phyloP scores from a whole-genome alignment of 2,113 vertebrate species.

The Phylloscopus whistleri region DNA sequence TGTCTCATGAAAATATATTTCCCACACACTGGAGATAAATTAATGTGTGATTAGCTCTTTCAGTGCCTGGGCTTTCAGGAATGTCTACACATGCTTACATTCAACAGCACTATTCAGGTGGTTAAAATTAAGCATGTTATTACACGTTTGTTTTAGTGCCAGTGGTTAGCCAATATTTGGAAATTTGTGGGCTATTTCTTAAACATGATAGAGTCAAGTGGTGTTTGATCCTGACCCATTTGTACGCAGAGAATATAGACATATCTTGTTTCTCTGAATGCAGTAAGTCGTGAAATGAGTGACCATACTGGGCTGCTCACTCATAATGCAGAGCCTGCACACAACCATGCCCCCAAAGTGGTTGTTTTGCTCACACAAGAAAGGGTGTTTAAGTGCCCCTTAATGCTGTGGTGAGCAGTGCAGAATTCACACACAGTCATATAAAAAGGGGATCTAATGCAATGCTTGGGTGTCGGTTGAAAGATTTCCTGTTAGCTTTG shows the following conservation, averaged over 20 bases:
- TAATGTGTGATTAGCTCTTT: background rate
- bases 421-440: background rate
- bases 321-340: background rate
- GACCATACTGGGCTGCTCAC: background rate
- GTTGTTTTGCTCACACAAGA: background rate
- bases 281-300: background rate
- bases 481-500: background rate
- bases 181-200: background rate
- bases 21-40: background rate
- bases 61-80: background rate
- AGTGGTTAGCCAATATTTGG: constrained; percentile 10
- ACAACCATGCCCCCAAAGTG: background rate
- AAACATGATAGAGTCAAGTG: background rate
- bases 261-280: background rate
- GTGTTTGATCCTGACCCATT: background rate
- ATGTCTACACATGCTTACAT: background rate
- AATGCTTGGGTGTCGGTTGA: background rate
- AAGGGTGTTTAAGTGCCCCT: background rate
- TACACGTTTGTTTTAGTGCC: background rate
- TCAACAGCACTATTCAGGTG: background rate
- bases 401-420: background rate
- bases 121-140: constrained; percentile 14
- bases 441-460: background rate
- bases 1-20: background rate
- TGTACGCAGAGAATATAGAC: background rate